A percentile compares a stretch with the other conserved stretches of the same genome.
Evolutionary conservation across 2,888 invertebrate genomes (phyloP).

Genomic region (Cactoblastis cactorum): DNA sequence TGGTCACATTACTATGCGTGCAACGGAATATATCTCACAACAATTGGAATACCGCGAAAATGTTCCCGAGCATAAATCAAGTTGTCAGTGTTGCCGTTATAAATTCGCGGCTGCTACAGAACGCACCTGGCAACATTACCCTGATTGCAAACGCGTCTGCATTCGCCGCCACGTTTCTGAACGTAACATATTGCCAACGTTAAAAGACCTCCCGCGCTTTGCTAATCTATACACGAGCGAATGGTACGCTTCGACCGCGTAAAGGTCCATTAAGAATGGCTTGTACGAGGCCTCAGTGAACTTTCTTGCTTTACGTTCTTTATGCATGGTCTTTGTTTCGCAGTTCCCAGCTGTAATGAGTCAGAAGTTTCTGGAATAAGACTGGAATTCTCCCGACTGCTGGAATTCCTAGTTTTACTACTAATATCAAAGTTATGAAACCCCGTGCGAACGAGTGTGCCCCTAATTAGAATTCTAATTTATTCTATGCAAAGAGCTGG

Average conservation of each 20-base stretch:
- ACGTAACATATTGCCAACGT: constrained; percentile 27
- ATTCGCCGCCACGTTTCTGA: constrained; percentile 50
- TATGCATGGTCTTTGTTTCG: constrained; percentile 50
- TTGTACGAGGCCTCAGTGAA: constrained; percentile 35
- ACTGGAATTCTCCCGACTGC: constrained; percentile 22
- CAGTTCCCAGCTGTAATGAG: constrained; percentile 46
- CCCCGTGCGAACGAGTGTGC: constrained; percentile 16
- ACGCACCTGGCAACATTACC: constrained; percentile 73
- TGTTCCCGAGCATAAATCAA: constrained; percentile 66
- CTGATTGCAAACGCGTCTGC: constrained; percentile 56
- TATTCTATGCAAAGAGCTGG: not conserved
- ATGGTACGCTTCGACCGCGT: constrained; percentile 1
- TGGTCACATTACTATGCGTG: constrained; percentile 49
- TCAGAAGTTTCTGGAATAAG: constrained; percentile 49
- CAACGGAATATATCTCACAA: constrained; percentile 54
- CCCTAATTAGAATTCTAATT: constrained; percentile 10
- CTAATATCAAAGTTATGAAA: constrained; percentile 47
- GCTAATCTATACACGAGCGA: constrained; percentile 9
- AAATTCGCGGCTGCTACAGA: constrained; percentile 59
- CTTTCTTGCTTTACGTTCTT: constrained; percentile 47
- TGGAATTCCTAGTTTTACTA: constrained; percentile 27
- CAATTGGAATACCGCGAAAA: constrained; percentile 54
- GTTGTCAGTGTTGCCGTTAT: constrained; percentile 71
- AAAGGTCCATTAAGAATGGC: constrained; percentile 27
- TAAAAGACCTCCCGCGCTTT: constrained; percentile 23